Conservation (phyloP, 2,113 vertebrate genomes). For the Capreolus pygargus region DNA sequence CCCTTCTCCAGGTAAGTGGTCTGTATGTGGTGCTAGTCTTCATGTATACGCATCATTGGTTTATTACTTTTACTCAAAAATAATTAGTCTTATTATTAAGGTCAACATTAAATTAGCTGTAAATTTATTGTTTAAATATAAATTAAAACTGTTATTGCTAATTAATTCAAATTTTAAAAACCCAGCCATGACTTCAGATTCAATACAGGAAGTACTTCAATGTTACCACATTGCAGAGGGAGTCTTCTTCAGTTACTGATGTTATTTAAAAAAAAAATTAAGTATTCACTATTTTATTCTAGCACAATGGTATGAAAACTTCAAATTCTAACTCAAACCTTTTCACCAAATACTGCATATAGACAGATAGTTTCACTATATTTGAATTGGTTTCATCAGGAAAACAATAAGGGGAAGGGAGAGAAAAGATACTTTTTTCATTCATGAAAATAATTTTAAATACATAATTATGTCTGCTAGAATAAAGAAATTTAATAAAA, state of each 20-base stretch:
- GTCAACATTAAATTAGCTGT: not conserved
- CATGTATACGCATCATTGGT: not conserved
- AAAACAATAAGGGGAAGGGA: not conserved
- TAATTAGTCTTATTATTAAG: not conserved
- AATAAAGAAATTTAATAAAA: slow-evolving; percentile 39
- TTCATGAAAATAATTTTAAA: not conserved
- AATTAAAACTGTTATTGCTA: not conserved
- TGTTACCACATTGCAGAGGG: not conserved
- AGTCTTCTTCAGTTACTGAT: slow-evolving; percentile 4
- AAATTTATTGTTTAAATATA: slow-evolving; percentile 14
- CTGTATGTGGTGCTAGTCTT: not conserved
- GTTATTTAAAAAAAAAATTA: not conserved
- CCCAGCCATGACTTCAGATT: not conserved
- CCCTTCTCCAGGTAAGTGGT: not conserved
- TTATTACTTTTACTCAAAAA: not conserved
- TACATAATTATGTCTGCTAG: not conserved
- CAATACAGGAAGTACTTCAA: not conserved
- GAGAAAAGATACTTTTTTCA: not conserved
- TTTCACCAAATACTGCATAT: not conserved
- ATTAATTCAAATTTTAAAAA: slow-evolving; percentile 34
- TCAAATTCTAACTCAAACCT: slow-evolving; percentile 26
- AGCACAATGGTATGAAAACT: not conserved
- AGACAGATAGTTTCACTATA: not conserved
- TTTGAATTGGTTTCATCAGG: not conserved
- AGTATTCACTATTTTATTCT: not conserved